phyloP scores from a whole-genome alignment of 2,113 vertebrate species.

The Platycercus adscitus region DNA sequence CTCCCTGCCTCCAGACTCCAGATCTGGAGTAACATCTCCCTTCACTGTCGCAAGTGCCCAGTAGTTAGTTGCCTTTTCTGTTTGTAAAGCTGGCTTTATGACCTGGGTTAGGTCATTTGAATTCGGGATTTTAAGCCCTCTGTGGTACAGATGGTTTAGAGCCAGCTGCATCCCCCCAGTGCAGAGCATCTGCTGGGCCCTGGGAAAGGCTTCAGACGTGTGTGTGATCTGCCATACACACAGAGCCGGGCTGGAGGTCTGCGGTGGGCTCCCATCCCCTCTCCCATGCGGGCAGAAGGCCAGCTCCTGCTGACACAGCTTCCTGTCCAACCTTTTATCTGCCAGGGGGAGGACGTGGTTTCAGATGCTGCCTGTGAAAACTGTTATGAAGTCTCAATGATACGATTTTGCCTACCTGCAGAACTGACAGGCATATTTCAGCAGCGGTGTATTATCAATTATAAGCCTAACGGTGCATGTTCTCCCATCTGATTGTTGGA shows the following conservation, averaged over 20 bases:
- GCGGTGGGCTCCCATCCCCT: neutral
- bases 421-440: conserved; percentile 56
- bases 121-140: neutral
- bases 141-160: neutral
- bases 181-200: fast-evolving
- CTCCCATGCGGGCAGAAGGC: neutral
- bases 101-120: neutral
- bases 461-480: conserved; percentile 55
- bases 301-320: neutral
- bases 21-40: neutral
- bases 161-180: neutral
- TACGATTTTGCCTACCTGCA: conserved; percentile 25
- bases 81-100: neutral
- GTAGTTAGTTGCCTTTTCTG: neutral
- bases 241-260: neutral
- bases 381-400: conserved; percentile 3
- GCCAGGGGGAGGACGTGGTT: neutral
- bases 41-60: neutral
- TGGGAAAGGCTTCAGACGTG: neutral
- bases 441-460: conserved; percentile 60
- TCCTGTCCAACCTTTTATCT: neutral
- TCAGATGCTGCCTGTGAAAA: neutral
- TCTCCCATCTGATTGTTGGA: conserved; percentile 54
- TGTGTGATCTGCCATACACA: fast-evolving
- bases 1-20: neutral